Evolutionary conservation across 2,888 invertebrate genomes (phyloP), one percentile per base, ranked within the genome.

Genomic region (Antheraea assamensis): DNA sequence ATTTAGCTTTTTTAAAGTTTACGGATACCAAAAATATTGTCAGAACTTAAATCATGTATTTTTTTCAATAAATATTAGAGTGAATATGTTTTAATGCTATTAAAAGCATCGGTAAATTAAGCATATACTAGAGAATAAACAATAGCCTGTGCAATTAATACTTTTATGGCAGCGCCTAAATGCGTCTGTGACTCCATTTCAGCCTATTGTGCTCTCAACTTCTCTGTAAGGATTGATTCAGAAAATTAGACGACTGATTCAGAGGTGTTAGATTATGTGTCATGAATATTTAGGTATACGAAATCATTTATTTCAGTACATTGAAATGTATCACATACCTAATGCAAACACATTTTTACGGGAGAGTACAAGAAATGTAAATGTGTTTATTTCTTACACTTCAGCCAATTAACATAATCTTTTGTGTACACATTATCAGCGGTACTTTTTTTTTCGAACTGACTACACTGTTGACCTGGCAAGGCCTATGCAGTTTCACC

Each of bases 91-190:
- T 52, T 52, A 52, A 19, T 52, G 52, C 24, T 24, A 7, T n/a
- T 58, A 58, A 58, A 58, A 13, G 58, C 58, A 58, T 68, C 68
- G 21, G 68, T 17, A 68, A 68, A 35, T n/a, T 19, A 73, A 58
- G 49, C 74, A 74, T 82, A 76, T 82, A 82, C 85, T 84, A 77
- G 78, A 84, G 81, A 81, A 79, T 78, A 79, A 84, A 85, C 87
- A 87, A 86, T 84, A 78, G 86, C 79, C 78, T 82, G 76, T 78
- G 84, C 87, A 90, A 92, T 92, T 91, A 91, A 85, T 80, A 88
- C 92, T 92, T 91, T 90, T 92, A 92, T 90, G 90, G 88, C 79
- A 89, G 86, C 90, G 87, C 90, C 91, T 91, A 89, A 90, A 89
- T 84, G 84, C 76, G 80, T 87, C 81, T 84, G 84, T 87, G 88